phyloP scores from a whole-genome alignment of 2,888 invertebrate genomes.

The Tachina lurida region DNA sequence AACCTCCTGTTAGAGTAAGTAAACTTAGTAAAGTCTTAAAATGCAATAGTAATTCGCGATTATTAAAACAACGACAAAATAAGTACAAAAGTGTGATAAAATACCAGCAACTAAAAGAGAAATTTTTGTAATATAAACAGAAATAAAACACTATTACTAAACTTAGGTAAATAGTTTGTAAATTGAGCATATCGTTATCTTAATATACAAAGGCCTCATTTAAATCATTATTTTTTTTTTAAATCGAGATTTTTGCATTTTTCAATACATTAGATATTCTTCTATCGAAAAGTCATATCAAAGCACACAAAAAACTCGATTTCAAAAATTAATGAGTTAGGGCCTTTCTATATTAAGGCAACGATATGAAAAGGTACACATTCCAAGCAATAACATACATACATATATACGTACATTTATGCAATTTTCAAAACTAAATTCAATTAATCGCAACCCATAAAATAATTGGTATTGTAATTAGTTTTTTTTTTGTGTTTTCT shows the following conservation, averaged over 20 bases:
- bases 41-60: constrained; percentile 42
- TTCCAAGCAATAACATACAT: constrained; percentile 17
- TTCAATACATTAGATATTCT: no score
- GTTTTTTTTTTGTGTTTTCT: constrained; percentile 9
- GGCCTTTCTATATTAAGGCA: no score
- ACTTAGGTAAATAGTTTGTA: constrained; percentile 46
- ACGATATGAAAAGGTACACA: neutral
- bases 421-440: constrained; percentile 38
- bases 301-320: no score
- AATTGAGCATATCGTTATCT: neutral
- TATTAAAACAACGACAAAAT: constrained; percentile 29
- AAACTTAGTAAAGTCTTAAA: constrained; percentile 42
- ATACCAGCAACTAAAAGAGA: constrained; percentile 32
- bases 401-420: neutral
- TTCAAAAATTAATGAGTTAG: no score
- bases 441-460: constrained; percentile 42
- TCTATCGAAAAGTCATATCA: no score
- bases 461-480: constrained; percentile 53
- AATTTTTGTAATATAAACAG: constrained; percentile 31
- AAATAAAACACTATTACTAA: constrained; percentile 30
- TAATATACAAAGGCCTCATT: no score
- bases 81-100: constrained; percentile 54
- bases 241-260: no score
- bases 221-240: no score
- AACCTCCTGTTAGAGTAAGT: constrained; percentile 17